A percentile compares a stretch with the other conserved stretches of the same genome.
phyloP scores from a whole-genome alignment of 2,888 invertebrate species.

The Campaea margaritaria region DNA sequence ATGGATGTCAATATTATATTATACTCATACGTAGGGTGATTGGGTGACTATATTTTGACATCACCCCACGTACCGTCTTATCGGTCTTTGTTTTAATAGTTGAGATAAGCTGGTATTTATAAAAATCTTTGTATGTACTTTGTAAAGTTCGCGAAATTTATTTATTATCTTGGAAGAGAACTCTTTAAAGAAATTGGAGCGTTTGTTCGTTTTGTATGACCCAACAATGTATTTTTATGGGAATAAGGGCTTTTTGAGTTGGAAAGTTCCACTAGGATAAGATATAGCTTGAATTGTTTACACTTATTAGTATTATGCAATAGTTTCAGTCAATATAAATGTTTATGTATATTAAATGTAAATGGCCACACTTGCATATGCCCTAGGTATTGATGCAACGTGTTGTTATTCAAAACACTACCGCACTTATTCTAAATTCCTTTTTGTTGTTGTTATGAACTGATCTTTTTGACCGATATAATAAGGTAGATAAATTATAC shows the following conservation, averaged over 20 bases:
- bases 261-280: too few relatives aligned
- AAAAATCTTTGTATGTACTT: background rate
- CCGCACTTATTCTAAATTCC: background rate
- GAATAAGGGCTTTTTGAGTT: too few relatives aligned
- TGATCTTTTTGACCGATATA: background rate
- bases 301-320: too few relatives aligned
- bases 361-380: constrained; percentile 4
- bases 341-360: background rate
- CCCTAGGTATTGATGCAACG: constrained; percentile 9
- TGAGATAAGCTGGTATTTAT: constrained; percentile 15
- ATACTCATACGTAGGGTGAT: constrained; percentile 43
- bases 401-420: constrained; percentile 14
- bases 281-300: too few relatives aligned
- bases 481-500: background rate
- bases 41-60: constrained; percentile 40
- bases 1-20: constrained; percentile 60
- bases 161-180: constrained; percentile 2
- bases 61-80: constrained; percentile 49
- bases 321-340: background rate
- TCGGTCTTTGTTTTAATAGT: constrained; percentile 49
- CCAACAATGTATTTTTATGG: too few relatives aligned
- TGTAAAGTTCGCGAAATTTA: too few relatives aligned
- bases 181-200: too few relatives aligned
- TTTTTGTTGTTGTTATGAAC: constrained; percentile 18
- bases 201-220: too few relatives aligned